These are phyloP conservation scores for Rhinolophus sinicus DNA, from an alignment of 2,113 vertebrate species.

Conservation along the genomic window DNA sequence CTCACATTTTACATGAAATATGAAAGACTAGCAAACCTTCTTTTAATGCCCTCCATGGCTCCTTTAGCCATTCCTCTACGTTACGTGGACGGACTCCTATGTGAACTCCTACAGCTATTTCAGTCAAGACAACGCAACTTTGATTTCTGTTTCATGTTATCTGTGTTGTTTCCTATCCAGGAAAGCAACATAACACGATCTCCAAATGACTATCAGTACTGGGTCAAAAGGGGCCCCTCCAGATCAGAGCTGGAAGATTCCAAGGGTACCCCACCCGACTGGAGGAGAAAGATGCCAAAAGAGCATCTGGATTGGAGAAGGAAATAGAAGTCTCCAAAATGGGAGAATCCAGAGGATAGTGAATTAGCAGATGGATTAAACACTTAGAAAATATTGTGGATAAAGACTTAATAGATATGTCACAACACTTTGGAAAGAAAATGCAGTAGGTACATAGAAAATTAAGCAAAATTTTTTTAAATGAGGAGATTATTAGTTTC, in stretches of 20 bases:
- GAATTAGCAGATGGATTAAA: background rate
- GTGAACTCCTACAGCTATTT: background rate
- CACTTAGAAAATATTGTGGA: background rate
- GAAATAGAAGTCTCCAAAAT: background rate
- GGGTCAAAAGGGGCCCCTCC: too few species aligned
- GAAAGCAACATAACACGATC: background rate
- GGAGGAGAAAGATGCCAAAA: background rate
- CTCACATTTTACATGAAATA: background rate
- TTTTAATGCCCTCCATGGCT: background rate
- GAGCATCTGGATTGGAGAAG: background rate
- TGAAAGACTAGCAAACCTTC: background rate
- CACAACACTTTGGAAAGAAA: background rate
- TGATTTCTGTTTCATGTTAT: background rate
- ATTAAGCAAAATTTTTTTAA: background rate
- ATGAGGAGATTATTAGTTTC: background rate
- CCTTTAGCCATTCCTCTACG: background rate
- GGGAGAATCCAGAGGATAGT: background rate
- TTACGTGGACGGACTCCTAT: too few species aligned
- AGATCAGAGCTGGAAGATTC: background rate
- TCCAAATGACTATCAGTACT: background rate
- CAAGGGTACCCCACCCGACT: fast-evolving
- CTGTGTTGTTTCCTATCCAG: background rate
- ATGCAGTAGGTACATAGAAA: background rate
- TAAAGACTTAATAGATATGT: background rate
- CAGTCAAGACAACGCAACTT: background rate